Conservation (phyloP, 2,888 invertebrate genomes). For the Koerneria pararmatus region DNA sequence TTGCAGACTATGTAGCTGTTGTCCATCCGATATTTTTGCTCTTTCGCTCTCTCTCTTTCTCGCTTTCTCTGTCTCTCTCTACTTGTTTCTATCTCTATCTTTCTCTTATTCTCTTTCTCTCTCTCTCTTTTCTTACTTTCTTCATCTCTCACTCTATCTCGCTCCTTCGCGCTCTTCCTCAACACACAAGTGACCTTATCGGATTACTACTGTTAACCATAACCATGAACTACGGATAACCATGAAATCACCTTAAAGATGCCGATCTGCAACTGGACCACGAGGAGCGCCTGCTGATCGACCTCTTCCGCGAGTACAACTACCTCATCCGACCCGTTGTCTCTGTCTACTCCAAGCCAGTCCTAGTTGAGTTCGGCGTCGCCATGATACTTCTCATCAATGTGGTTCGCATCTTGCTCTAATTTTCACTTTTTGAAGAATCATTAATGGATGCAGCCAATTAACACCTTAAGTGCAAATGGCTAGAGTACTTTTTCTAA, state of each 20-base stretch:
- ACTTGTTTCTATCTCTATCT: neutral
- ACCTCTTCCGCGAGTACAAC: conserved; percentile 64
- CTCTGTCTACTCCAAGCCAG: conserved; percentile 52
- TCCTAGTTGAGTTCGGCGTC: conserved; percentile 61
- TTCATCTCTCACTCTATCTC: neutral
- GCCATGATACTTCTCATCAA: conserved; percentile 65
- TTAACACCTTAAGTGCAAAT: too few relatives aligned
- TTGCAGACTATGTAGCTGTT: too few relatives aligned
- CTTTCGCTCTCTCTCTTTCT: neutral
- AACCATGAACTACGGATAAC: too few relatives aligned
- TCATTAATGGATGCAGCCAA: too few relatives aligned
- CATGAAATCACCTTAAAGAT: too few relatives aligned
- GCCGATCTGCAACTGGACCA: conserved; percentile 29
- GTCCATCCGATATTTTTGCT: too few relatives aligned
- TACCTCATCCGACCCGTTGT: conserved; percentile 64
- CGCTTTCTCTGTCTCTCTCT: neutral
- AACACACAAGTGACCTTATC: neutral
- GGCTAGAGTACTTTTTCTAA: too few relatives aligned
- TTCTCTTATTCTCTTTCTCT: neutral
- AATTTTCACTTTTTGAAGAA: too few relatives aligned
- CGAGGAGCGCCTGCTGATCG: conserved; percentile 62
- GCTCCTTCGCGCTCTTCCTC: conserved; percentile 1
- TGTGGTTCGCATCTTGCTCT: conserved; percentile 63
- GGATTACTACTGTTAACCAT: too few relatives aligned
- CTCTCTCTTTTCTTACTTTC: neutral